Base-by-base conservation (phyloP, 2,888 invertebrate genomes). In the Morpho helenor region DNA sequence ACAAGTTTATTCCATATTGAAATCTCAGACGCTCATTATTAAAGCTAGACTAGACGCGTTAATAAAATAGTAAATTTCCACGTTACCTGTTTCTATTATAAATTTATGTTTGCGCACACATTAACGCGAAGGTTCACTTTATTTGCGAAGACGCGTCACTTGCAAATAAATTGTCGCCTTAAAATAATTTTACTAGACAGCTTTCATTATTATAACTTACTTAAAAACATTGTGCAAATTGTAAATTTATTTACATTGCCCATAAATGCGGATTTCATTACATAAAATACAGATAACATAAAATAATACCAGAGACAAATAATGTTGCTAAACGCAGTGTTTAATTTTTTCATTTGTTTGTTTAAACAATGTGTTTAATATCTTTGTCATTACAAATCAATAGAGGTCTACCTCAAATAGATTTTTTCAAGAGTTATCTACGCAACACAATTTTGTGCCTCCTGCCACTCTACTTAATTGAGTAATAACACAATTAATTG, bases 111-210 rank as follows among this genome's bases (percentile, higher is more conserved):
- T 78, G 67, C 49, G 39, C 44, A 59, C 57, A 68, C 66, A 72
- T 77, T 77, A 76, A 66, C 70, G 61, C 52, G 61, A 67, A 67
- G 69, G 63, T 50, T 66, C 60, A 55, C 59, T 67, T 50, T 67
- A 62, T 64, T 68, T 64, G 66, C 65, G 61, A 64, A 60, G 52
- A 57, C 57, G 64, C 62, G 63, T 65, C 65, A 59, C 65, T 64
- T 61, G 56, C 57, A 64, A 66, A 68, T 68, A 67, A 63, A 61
- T 52, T 59, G 52, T 60, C 60, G 46, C 42, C 46, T 65, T 41
- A 65, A 62, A 57, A 62, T 49, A 45, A 59, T 60, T 57, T 60
- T 43, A 47, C 54, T 50, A 56, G 59, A 56, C 60, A 52, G 53
- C 54, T 52, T 67, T 64, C 56, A 63, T 61, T 56, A 63, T 61